Base-by-base conservation (phyloP, 2,888 invertebrate genomes). In the Epistrophella euchroma region DNA sequence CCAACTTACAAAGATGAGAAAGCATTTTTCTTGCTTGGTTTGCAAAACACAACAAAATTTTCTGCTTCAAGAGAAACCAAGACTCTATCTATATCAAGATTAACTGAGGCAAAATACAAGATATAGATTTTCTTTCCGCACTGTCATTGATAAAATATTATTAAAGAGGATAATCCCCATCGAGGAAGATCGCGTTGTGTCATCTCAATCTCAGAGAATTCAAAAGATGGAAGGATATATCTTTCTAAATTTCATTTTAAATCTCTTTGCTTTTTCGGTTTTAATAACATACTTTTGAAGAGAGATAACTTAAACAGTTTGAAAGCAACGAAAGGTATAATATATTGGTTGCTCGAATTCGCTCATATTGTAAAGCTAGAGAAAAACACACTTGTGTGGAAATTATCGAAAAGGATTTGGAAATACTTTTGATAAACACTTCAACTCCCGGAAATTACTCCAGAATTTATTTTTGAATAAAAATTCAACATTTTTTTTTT, bases 101-200 rank as follows among this genome's bases (percentile, higher is more conserved):
- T 50, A 50, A 50, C 50, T 68, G 22, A 68, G 19, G 37, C 47
- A 22, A 15, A 1, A 35, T 13, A 43, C 28, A 22, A 19, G 32
- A 32, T 37, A 11, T 9, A 68, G n/a, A n/a, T n/a, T n/a, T n/a
- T 50, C 25, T 52, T 22, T 37, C 37, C 17, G 50, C 68, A 15
- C 52, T 68, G 68, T 68, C 52, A 68, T 52, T 68, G 68, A 52
- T 68, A 47, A 66, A 66, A 66, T 47, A 66, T 43, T 43, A 66
- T 47, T 47, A 66, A 68, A 37, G n/a, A 25, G 68, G 68, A 68
- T 68, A 68, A 68, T 68, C 52, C 37, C 37, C 52, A 37, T 52
- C n/a, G 25, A 52, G 11, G 7, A 68, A 52, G 68, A 68, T 68
- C 52, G 52, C 52, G 52, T 37, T 52, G 37, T 68, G 68, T 68